These are phyloP conservation scores for Linurgus olivaceus DNA, from an alignment of 2,797 vertebrate species.

Conservation along the genomic window DNA sequence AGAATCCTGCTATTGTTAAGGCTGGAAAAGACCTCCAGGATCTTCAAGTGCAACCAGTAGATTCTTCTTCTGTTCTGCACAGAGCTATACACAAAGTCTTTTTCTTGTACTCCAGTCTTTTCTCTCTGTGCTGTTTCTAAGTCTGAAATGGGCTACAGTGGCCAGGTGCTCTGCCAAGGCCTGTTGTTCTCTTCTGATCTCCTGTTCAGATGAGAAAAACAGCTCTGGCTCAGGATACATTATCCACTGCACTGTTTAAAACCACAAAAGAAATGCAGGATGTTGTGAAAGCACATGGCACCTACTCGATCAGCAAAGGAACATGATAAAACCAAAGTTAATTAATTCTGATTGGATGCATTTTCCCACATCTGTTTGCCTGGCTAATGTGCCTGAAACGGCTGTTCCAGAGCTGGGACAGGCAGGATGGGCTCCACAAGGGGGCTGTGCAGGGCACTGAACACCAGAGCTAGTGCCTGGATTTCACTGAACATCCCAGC, in stretches of 20 bases:
- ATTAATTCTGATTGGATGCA: not conserved
- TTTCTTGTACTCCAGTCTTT: not conserved
- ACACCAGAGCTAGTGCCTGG: not conserved
- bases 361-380: not conserved
- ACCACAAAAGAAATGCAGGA: not conserved
- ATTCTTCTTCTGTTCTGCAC: not conserved
- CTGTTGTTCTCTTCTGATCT: not conserved
- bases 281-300: not conserved
- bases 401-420: not conserved
- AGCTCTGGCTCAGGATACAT: not conserved
- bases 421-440: not conserved
- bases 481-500: not conserved
- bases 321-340: not conserved
- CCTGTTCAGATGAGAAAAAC: not conserved
- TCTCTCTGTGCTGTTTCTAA: not conserved
- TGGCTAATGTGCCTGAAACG: not conserved
- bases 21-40: not conserved
- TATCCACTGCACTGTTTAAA: not conserved
- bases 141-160: not conserved
- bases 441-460: not conserved
- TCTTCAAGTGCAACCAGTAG: not conserved
- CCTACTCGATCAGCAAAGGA: not conserved
- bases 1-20: not conserved
- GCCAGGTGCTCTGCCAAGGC: not conserved
- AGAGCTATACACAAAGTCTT: not conserved